Conservation (phyloP, 2,113 vertebrate species). For the Ailuropoda melanoleuca region DNA sequence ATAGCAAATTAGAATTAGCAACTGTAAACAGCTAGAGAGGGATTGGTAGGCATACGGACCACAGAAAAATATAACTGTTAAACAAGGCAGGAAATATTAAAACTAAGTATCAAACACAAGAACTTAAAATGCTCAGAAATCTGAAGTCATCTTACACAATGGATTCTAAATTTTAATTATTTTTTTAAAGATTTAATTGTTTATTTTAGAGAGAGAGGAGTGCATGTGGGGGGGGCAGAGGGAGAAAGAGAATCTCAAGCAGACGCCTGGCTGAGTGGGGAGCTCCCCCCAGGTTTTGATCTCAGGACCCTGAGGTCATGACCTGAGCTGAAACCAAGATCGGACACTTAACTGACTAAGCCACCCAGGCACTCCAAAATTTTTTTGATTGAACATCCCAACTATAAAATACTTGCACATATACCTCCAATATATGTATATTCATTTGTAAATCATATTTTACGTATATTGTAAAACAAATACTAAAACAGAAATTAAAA, state of each 20-base stretch:
- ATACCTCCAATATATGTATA: background rate
- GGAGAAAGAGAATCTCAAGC: background rate
- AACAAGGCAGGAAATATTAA: background rate
- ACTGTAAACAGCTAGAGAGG: background rate
- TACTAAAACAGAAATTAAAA: conserved; percentile 7
- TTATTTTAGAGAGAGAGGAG: too few species aligned
- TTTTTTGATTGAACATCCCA: background rate
- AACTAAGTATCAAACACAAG: background rate
- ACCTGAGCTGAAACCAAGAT: background rate
- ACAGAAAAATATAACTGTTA: background rate
- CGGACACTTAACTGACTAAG: background rate
- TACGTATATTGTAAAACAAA: background rate
- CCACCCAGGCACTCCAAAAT: background rate
- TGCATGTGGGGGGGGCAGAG: background rate
- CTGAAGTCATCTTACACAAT: background rate
- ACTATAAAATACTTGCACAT: background rate
- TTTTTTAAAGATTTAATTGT: background rate
- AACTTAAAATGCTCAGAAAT: conserved; percentile 34
- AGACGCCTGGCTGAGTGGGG: background rate
- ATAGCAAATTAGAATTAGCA: background rate
- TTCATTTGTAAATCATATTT: background rate
- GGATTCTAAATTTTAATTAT: background rate
- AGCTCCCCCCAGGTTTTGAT: background rate
- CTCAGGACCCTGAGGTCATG: background rate
- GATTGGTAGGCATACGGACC: background rate